Evolutionary conservation across 2,113 vertebrate genomes (phyloP).

Genomic region (Loxodonta africana): DNA sequence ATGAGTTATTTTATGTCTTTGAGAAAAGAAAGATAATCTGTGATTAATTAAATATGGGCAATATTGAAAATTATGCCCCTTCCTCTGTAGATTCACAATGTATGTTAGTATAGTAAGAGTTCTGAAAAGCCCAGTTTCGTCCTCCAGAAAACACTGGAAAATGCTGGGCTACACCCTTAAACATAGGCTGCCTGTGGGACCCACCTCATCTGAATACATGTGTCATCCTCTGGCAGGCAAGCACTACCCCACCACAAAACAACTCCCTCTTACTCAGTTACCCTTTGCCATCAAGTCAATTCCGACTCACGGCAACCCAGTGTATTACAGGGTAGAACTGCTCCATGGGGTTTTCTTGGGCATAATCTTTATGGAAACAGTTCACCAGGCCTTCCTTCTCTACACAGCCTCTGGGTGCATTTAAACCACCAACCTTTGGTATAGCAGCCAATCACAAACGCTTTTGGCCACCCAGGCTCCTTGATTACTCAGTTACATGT

Average conservation of each 20-base stretch:
- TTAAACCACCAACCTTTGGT: background rate
- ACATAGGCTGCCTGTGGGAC: background rate
- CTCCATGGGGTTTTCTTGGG: background rate
- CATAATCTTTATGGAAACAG: background rate
- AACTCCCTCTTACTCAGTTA: background rate
- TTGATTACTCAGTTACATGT: background rate
- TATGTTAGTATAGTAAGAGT: background rate
- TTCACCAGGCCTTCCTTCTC: background rate
- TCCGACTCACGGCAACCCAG: background rate
- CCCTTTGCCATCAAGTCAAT: background rate
- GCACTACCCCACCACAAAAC: background rate
- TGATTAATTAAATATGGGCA: slow-evolving; percentile 29
- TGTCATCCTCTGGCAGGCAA: background rate
- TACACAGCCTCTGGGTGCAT: background rate
- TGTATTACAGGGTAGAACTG: background rate
- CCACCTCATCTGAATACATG: background rate
- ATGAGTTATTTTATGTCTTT: background rate
- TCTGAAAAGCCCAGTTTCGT: background rate
- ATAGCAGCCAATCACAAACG: background rate
- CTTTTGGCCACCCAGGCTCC: background rate
- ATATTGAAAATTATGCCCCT: slow-evolving; percentile 3
- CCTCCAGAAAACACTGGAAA: background rate
- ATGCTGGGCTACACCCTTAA: background rate
- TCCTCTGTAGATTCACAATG: background rate
- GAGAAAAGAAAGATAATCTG: background rate